Evolutionary conservation across 92 coral and sea anemone genomes (phyloP), one percentile per base, ranked within the genome.

Genomic region (Zoanthus sociatus): DNA sequence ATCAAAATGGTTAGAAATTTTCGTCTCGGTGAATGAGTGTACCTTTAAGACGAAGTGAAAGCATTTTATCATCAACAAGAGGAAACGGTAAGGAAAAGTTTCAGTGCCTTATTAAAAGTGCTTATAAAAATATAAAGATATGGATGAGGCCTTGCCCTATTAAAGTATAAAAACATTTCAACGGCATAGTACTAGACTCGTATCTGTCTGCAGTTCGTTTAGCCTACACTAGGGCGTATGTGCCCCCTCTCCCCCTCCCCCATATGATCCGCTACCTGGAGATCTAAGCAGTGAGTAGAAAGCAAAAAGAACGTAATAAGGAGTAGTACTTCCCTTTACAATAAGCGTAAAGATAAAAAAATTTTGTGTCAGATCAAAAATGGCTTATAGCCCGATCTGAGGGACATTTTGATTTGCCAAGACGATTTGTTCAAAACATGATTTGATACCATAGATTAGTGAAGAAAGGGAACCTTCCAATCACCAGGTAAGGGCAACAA

Each of bases 131-230:
- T 26, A 26, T 26, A 77, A 78, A 87, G 93, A 71, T 91, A 91
- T 58, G 91, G 87, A 88, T 90, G 88, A 56, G 90, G 93, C 60
- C 76, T 90, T 74, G 91, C 91, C 17, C 85, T 91, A 84, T 69
- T 88, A 30, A 91, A 87, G 73, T 91, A 91, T 77, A 90, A 87
- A 91, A 90, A 82, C 33, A 87, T 21, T 3, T 87, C 83, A 46
- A 91, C 68, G 93, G 90, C 73, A 84, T 85, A 69, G 78, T 87
- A 37, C 61, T 90, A 20, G 90, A 90, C 78, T 82, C 91, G 89
- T 87, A 87, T 83, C 83, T 88, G 83, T 84, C 93, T 8, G 89
- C 73, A 31, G 78, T 88, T n/a, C 77, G 87, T 50, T 54, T 91
- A 60, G 72, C 91, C 63, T 88, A 91, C 73, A 79, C 74, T 71